Base-by-base conservation (phyloP, 1,140 invertebrate species). In the Myzus persicae region DNA sequence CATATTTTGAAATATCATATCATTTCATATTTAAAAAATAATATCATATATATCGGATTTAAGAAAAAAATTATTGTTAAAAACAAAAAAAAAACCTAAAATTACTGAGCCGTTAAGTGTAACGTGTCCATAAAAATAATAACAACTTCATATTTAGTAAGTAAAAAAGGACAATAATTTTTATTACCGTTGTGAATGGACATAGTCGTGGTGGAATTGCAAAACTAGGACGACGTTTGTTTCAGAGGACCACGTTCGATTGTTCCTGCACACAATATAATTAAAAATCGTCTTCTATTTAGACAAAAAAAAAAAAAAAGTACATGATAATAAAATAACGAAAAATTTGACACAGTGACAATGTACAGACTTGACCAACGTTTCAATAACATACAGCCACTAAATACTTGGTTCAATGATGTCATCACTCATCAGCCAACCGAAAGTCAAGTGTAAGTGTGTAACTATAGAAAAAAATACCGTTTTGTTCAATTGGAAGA, bases 81-180 rank as follows among this genome's bases (percentile, higher is more conserved):
- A 24, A 90, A 54, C 11, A 44, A 31, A 42, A 89, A 48, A 54
- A 59, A 38, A 81, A 36, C 18, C 20, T 31, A 91, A 46, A 91
- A 91, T 91, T 91, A 91, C 54, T 81, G 36, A 81, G 42, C 67
- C 90, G 90, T 76, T 59, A 90, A 91, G 90, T 91, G 40, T 91
- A 91, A 91, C 90, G 90, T 91, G 90, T 76, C 59, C 90, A 91
- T 91, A 91, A 91, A 91, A 91, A 91, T 91, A 91, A 76, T 91
- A 91, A 91, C 26, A 42, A 91, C 59, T 91, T 91, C 48, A 67
- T 90, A 90, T 90, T 90, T 59, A 40, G 51, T n/a, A n/a, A 59
- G 88, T 54, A 91, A 91, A 91, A 91, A 91, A 67, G 40, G 40
- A 91, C 90, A 76, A 81, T 91, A 91, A 91, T 91, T 91, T 91